A percentile compares a stretch with the other conserved stretches of the same genome.
Evolutionary conservation across 2,113 vertebrate species (phyloP).

Genomic region (Atherinomorus stipes): DNA sequence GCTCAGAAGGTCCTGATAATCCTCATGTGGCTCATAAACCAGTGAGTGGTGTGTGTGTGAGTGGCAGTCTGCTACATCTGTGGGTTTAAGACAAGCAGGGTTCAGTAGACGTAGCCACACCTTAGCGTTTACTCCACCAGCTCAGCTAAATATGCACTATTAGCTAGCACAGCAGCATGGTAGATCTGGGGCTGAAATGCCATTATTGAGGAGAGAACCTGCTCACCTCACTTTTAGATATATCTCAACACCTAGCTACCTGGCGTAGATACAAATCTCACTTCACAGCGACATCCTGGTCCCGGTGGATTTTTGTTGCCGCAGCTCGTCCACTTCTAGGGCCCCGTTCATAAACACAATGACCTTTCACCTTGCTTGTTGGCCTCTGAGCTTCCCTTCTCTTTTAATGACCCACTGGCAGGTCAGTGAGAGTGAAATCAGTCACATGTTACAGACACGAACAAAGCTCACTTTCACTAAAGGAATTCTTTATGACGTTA

Average conservation of each 20-base stretch:
- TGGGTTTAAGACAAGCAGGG: background rate
- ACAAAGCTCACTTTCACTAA: background rate
- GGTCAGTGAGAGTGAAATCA: conserved; percentile 20
- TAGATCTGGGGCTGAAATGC: background rate
- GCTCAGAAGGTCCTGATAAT: conserved; percentile 8
- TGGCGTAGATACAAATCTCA: conserved; percentile 5
- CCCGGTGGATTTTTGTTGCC: conserved; percentile 42
- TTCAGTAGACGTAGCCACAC: background rate
- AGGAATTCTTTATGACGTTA: background rate
- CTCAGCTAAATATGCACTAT: background rate
- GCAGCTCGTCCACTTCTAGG: conserved; percentile 16
- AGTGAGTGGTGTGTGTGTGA: background rate
- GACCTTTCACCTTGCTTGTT: conserved; percentile 37
- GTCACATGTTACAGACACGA: background rate
- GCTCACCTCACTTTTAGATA: background rate
- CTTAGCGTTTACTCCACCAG: background rate
- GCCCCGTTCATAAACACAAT: conserved; percentile 37
- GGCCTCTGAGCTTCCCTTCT: conserved; percentile 19
- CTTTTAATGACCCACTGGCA: conserved; percentile 16
- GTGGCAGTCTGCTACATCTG: conserved; percentile 11
- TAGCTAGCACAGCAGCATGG: background rate
- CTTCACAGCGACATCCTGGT: conserved; percentile 37
- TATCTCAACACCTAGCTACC: background rate
- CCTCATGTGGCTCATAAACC: conserved; percentile 37
- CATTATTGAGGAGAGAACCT: background rate